Base-by-base conservation (phyloP, 2,113 vertebrate genomes). In the Crypturellus undulatus region DNA sequence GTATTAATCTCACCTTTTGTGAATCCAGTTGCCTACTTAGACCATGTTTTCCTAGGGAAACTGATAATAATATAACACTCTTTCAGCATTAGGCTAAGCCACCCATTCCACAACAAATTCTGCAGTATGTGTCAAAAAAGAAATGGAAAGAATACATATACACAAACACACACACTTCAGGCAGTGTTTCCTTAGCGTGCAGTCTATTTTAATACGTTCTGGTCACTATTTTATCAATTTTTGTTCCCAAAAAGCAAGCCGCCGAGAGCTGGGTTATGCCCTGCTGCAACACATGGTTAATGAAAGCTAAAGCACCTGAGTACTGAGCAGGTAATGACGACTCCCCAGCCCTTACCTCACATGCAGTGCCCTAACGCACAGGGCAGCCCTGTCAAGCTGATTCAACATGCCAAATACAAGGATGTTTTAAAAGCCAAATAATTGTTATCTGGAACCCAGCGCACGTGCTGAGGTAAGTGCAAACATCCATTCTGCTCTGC, bases 401-500 rank as follows among this genome's bases (percentile, higher is more conserved):
- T 84, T 89, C 34, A 81, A 90, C 80, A 56, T 12, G 36, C 52
- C 88, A 84, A 84, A 84, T 2, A 91, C 49, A 77, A 79, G 63
- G 78, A 93, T 92, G 71, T 73, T 93, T 58, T 59, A 89, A 95
- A 81, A 90, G 69, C 65, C 86, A 93, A 81, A 83, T 73, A 91
- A 72, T 76, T 73, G 85, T 91, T 92, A 92, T 89, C 86, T 90
- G 78, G 84, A 81, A 84, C 73, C 59, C 36, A 10, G 77, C 3
- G 19, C 90, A 93, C 3, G 1, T 69, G 90, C 80, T 4, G 70
- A 89, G 86, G 88, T 90, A 70, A 96, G 73, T 1, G 5, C 95
- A 96, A 96, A 93, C 77, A 96, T 76, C 73, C 78, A 95, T 89
- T 93, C 90, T 73, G 40, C 92, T 90, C 59, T 63, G 78, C 77